A percentile compares a stretch with the other conserved stretches of the same genome.
Conservation (phyloP, 2,888 invertebrate genomes). For the Cinara cedri region DNA sequence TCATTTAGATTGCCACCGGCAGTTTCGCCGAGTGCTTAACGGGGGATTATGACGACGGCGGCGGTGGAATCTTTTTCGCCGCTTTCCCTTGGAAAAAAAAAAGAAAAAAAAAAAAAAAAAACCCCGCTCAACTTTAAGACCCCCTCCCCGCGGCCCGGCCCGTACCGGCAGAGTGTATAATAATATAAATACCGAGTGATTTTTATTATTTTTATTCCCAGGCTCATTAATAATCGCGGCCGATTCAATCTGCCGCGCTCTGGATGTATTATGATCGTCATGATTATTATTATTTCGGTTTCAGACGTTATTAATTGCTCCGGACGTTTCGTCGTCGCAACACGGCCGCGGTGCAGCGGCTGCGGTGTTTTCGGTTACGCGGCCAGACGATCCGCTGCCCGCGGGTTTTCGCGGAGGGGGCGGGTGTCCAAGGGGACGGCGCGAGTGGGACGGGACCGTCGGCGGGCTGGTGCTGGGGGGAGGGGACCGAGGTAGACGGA, state of each 20-base stretch:
- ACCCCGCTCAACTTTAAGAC: constrained; percentile 38
- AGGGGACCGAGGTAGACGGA: not conserved
- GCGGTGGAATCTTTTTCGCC: constrained; percentile 29
- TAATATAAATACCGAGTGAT: not conserved
- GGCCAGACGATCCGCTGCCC: too few relatives aligned
- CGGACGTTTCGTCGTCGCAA: not conserved
- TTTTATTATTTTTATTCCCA: constrained; percentile 35
- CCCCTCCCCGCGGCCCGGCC: not conserved
- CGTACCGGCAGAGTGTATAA: too few relatives aligned
- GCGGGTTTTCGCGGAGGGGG: not conserved
- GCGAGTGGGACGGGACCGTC: too few relatives aligned
- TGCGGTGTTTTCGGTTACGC: too few relatives aligned
- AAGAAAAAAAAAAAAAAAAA: constrained; percentile 8
- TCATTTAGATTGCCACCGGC: constrained; percentile 32
- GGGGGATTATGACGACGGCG: constrained; percentile 36
- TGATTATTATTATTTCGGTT: too few relatives aligned
- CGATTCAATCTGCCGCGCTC: constrained; percentile 34
- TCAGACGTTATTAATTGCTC: constrained; percentile 33
- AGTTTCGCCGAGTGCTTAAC: constrained; percentile 45
- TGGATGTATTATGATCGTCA: constrained; percentile 20
- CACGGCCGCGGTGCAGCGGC: not conserved
- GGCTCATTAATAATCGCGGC: constrained; percentile 43
- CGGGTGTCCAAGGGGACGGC: too few relatives aligned
- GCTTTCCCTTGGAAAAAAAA: constrained; percentile 8
- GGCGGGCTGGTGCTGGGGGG: too few relatives aligned